These are phyloP conservation scores for Nothocercus nigrocapillus DNA, from an alignment of 2,113 vertebrate species.

Conservation along the genomic window DNA sequence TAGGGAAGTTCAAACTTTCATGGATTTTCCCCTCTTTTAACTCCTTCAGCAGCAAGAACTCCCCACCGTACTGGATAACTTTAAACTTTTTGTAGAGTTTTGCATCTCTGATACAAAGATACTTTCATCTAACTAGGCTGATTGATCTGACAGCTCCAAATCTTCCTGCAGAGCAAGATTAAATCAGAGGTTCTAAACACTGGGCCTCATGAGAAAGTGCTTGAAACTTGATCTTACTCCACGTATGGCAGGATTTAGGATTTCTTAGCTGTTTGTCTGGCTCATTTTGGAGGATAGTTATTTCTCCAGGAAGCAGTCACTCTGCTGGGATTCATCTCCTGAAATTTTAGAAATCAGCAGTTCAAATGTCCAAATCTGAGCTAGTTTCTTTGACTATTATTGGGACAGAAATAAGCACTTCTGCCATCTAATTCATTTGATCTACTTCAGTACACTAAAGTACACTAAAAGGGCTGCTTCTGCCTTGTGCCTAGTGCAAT, in stretches of 20 bases:
- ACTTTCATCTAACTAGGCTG: neutral
- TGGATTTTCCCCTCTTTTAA: neutral
- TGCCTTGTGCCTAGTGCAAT: fast-evolving
- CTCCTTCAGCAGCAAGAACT: neutral
- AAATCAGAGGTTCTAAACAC: neutral
- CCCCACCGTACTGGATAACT: neutral
- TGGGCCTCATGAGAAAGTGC: neutral
- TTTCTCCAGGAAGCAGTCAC: neutral
- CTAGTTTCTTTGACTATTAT: neutral
- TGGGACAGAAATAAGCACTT: neutral
- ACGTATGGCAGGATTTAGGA: neutral
- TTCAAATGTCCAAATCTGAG: fast-evolving
- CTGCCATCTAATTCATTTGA: neutral
- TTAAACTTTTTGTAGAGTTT: neutral
- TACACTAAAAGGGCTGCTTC: neutral
- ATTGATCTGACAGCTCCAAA: neutral
- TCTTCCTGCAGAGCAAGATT: neutral
- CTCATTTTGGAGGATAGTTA: neutral
- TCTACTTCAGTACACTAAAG: neutral
- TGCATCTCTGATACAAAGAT: neutral
- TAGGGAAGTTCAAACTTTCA: neutral
- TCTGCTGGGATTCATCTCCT: neutral
- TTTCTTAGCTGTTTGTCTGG: neutral
- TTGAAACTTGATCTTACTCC: neutral
- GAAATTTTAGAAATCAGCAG: neutral